Percentiles rank a stretch among this genome's conserved stretches.
Evolutionary conservation across 2,797 vertebrate genomes (phyloP).

Genomic region (Clarias pachynema): DNA sequence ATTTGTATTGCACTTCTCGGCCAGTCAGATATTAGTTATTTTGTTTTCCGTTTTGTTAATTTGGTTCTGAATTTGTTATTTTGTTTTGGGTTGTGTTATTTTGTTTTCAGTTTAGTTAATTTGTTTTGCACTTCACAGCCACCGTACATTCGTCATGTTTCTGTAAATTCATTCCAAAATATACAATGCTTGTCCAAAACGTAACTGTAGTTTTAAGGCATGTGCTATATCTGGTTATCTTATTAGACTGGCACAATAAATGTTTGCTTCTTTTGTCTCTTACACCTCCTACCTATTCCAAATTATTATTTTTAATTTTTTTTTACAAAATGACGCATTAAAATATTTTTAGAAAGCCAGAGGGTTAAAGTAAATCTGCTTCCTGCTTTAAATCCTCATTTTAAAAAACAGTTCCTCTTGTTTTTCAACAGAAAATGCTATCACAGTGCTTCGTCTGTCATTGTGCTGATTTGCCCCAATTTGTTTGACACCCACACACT

Average conservation of each 20-base stretch:
- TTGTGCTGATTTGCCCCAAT: constrained; percentile 77
- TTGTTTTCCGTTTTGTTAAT: too few relatives aligned
- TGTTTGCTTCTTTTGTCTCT: background rate
- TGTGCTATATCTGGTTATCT: background rate
- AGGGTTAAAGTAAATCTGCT: constrained; percentile 38
- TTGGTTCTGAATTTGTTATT: too few relatives aligned
- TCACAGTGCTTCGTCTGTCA: constrained; percentile 72
- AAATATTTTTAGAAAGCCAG: constrained; percentile 3
- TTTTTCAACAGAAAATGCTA: constrained; percentile 59
- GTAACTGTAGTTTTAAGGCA: background rate
- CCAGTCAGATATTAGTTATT: too few relatives aligned
- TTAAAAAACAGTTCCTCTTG: constrained; percentile 54
- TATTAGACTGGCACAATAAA: background rate
- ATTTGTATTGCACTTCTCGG: too few relatives aligned
- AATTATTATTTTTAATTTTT: background rate
- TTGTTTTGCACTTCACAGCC: too few relatives aligned
- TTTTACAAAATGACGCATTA: background rate
- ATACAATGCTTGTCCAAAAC: background rate
- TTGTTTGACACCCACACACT: constrained; percentile 76
- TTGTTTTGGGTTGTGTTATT: too few relatives aligned
- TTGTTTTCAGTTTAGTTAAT: too few relatives aligned
- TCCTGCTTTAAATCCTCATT: constrained; percentile 45
- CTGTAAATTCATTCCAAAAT: background rate
- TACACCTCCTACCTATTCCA: background rate
- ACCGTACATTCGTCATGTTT: background rate